These are phyloP conservation scores for Cyprinodon brontotheroides DNA, from an alignment of 2,113 vertebrate species.

Conservation along the genomic window DNA sequence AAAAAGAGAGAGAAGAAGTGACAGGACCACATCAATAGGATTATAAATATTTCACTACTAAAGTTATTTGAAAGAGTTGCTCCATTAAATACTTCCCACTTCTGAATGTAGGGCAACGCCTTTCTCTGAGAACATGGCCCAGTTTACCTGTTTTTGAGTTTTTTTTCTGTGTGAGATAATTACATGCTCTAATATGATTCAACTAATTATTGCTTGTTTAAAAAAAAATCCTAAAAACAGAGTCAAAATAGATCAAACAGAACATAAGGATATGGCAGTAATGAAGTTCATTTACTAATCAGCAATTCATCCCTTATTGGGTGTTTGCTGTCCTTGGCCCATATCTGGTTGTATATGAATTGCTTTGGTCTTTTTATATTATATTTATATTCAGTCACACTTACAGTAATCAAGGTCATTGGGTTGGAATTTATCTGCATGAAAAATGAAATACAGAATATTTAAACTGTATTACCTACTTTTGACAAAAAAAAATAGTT, in stretches of 20 bases:
- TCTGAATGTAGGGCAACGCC: slow-evolving; percentile 69
- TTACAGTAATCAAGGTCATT: slow-evolving; percentile 61
- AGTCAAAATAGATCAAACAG: slow-evolving; percentile 61
- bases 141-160: slow-evolving; percentile 62
- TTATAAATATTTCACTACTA: slow-evolving; percentile 59
- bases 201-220: slow-evolving; percentile 65
- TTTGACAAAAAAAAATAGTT: too few relatives aligned
- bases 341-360: slow-evolving; percentile 8
- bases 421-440: slow-evolving; percentile 33
- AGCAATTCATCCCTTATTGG: slow-evolving; percentile 34
- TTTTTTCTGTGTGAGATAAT: slow-evolving; percentile 30
- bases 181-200: slow-evolving; percentile 44
- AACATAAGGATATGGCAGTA: slow-evolving; percentile 40
- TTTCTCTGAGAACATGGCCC: slow-evolving; percentile 52
- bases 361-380: slow-evolving; percentile 10
- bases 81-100: slow-evolving; percentile 22
- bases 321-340: slow-evolving; percentile 49
- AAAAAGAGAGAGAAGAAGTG: slow-evolving; percentile 8
- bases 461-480: neutral
- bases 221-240: slow-evolving; percentile 46
- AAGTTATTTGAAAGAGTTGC: slow-evolving; percentile 43
- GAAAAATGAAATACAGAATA: neutral
- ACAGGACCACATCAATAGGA: neutral
- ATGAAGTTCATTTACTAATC: slow-evolving; percentile 62
- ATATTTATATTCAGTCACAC: slow-evolving; percentile 53